Evolutionary conservation across 2,113 vertebrate species (phyloP).

Genomic region (Panthera leo): DNA sequence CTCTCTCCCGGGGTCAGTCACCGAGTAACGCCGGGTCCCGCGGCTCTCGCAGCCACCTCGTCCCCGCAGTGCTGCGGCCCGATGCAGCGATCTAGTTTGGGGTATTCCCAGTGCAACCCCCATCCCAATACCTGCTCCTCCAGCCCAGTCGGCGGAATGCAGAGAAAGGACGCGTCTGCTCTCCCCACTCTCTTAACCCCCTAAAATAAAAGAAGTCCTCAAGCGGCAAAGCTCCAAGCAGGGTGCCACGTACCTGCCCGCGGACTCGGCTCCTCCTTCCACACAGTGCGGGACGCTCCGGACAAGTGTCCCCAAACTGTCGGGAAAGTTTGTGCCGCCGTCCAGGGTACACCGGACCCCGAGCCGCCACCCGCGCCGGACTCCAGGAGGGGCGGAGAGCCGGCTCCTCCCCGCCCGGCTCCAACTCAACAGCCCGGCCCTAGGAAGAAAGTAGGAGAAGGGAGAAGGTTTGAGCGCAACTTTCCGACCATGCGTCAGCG

Average conservation of each 20-base stretch:
- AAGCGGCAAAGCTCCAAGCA: not conserved
- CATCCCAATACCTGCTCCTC: not conserved
- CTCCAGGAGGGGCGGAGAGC: not conserved
- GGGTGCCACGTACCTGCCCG: constrained; percentile 48
- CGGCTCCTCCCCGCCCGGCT: not conserved
- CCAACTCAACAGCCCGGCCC: not conserved
- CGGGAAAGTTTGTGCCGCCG: constrained; percentile 44
- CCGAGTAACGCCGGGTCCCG: not conserved
- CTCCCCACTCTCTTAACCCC: not conserved
- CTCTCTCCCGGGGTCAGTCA: not conserved
- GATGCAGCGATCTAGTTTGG: not conserved
- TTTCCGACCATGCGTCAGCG: constrained; percentile 31
- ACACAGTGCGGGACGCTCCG: not conserved
- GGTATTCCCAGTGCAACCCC: not conserved
- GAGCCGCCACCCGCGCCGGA: not conserved
- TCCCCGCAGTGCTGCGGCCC: not conserved
- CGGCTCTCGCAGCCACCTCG: not conserved
- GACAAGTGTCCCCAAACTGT: not conserved
- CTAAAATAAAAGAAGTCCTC: not conserved
- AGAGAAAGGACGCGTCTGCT: not conserved
- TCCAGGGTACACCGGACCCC: not conserved
- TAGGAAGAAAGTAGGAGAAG: not conserved
- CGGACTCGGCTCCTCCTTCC: not conserved
- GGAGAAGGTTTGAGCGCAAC: constrained; percentile 20
- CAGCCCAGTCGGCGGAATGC: not conserved